Conservation (phyloP, 2,113 vertebrate genomes). For the Rattus rattus region DNA sequence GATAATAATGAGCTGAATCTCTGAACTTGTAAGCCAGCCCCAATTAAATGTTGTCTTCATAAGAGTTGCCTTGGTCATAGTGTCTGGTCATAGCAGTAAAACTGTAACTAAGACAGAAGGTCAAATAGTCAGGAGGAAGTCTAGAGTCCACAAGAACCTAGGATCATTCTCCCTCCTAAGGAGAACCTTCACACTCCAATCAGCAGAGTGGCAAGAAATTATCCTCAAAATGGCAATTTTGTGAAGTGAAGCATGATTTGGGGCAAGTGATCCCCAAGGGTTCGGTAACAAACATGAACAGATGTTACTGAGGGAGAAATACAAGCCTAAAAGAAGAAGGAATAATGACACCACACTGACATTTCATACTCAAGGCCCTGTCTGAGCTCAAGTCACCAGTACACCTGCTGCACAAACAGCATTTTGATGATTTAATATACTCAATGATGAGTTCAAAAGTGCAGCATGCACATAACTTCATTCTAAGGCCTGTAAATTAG, state of each 20-base stretch:
- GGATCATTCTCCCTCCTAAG: not conserved
- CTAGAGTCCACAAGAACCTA: not conserved
- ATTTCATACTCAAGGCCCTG: slow-evolving; percentile 69
- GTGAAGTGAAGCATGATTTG: slow-evolving; percentile 66
- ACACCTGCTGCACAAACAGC: slow-evolving; percentile 75
- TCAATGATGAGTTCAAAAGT: slow-evolving; percentile 82
- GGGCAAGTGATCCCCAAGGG: slow-evolving; percentile 59
- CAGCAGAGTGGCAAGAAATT: slow-evolving; percentile 33
- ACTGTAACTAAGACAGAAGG: not conserved
- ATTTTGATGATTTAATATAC: slow-evolving; percentile 74
- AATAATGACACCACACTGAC: slow-evolving; percentile 70
- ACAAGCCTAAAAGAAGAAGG: slow-evolving; percentile 60
- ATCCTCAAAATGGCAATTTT: slow-evolving; percentile 72
- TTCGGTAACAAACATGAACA: slow-evolving; percentile 80
- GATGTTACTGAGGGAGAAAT: slow-evolving; percentile 78
- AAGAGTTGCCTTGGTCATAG: too few species aligned
- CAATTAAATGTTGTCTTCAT: too few species aligned
- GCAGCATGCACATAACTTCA: slow-evolving; percentile 78
- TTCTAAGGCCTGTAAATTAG: slow-evolving; percentile 77
- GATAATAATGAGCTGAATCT: too few species aligned
- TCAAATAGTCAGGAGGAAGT: not conserved
- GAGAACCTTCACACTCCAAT: not conserved
- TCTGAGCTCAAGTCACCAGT: slow-evolving; percentile 63
- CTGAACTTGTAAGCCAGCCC: too few species aligned
- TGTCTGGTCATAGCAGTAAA: too few species aligned